Evolutionary conservation across 1,140 invertebrate genomes (phyloP).

Genomic region (Hylaeus volcanicus): DNA sequence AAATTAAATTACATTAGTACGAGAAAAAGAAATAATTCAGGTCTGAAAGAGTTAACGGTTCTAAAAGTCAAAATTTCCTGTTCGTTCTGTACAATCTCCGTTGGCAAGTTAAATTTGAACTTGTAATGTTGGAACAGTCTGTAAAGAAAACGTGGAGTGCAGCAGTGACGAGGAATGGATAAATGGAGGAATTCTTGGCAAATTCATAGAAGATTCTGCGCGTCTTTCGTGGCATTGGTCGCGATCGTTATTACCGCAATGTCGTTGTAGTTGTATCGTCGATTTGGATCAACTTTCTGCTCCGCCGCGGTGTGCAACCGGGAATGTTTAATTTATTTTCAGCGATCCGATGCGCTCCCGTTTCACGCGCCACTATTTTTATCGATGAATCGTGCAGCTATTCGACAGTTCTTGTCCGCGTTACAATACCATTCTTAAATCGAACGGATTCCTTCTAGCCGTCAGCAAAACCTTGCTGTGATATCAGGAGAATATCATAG

Average conservation of each 20-base stretch:
- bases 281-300: background rate
- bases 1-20: too few relatives aligned
- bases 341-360: background rate
- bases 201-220: background rate
- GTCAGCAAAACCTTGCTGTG: background rate
- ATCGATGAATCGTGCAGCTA: background rate
- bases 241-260: background rate
- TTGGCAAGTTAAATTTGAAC: too few relatives aligned
- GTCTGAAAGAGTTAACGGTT: too few relatives aligned
- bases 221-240: background rate
- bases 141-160: too few relatives aligned
- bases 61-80: too few relatives aligned
- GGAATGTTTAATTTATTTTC: background rate
- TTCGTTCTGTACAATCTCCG: too few relatives aligned
- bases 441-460: background rate
- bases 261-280: background rate
- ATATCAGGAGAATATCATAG: too few relatives aligned
- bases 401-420: background rate
- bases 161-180: too few relatives aligned
- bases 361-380: background rate
- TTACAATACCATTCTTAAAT: background rate
- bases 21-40: too few relatives aligned
- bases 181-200: too few relatives aligned
- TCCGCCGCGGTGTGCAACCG: background rate
- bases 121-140: too few relatives aligned